Evolutionary conservation across 2,113 vertebrate genomes (phyloP).

Genomic region (Marmota monax): DNA sequence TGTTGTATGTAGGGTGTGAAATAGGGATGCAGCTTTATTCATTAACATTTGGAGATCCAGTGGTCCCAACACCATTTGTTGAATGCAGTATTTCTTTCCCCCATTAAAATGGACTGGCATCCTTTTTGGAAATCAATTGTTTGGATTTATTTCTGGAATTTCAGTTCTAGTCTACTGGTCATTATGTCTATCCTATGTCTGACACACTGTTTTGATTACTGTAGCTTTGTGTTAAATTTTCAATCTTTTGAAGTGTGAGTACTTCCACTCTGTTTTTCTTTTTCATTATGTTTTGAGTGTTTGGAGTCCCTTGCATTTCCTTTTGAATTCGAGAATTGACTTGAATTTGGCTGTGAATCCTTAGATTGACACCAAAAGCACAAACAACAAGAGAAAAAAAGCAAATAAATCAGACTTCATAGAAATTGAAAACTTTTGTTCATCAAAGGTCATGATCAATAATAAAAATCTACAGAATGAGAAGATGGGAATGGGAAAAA

Average conservation of each 20-base stretch:
- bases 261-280: not conserved
- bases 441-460: not conserved
- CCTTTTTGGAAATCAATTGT: constrained; percentile 30
- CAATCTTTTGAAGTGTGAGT: not conserved
- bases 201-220: not conserved
- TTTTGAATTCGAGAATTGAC: not conserved
- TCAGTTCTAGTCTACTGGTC: not conserved
- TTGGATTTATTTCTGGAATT: no score
- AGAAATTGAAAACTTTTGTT: not conserved
- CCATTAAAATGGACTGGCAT: not conserved
- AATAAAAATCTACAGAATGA: not conserved
- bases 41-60: not conserved
- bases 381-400: not conserved
- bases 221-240: no score
- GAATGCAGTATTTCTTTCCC: not conserved
- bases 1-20: not conserved
- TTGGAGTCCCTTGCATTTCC: not conserved
- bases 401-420: not conserved
- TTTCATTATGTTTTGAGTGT: not conserved
- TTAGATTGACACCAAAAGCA: constrained; percentile 1
- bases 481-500: not conserved
- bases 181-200: not conserved
- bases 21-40: not conserved
- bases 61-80: not conserved
- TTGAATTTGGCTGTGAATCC: not conserved